Base-by-base conservation (phyloP, 2,113 vertebrate species). In the Sinocyclocheilus maitianheensis region DNA sequence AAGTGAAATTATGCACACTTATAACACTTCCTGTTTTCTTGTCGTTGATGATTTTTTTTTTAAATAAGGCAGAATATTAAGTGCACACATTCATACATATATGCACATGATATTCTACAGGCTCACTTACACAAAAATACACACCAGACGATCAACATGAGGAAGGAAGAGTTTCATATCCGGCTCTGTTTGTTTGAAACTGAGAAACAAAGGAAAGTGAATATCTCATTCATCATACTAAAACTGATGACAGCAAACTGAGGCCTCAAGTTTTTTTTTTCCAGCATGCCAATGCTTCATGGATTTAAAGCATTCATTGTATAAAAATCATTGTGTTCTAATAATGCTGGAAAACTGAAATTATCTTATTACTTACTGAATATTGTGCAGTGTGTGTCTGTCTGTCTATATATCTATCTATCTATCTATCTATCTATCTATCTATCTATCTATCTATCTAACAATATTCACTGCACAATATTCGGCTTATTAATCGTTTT, bases 171-270 rank as follows among this genome's bases (percentile, higher is more conserved):
- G 40, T 65, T 65, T 43, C 71, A 58, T 37, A 12, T 75, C 43
- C 67, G 55, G 78, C 62, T 78, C 74, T 69, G 62, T 87, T 63
- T 87, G 72, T 77, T 84, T 71, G 12, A 82, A 87, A 69, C 22
- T 75, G 46, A 72, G 24, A 85, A 63, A 63, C 58, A 46, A 81
- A 81, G 20, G 62, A 67, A 82, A 48, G 62, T 69, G 80, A 67
- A 34, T 30, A 18, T 82, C 62, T 76, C 74, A 76, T 76, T 76
- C 43, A 76, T 80, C 74, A 76, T 48, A 24, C 74, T 76, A 51
- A 76, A 76, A 16, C 43, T 26, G n/a, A 51, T 76, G 74, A 76
- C 46, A 76, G 46, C 74, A 14, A 76, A 26, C n/a, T 6, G 5
- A 51, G 22, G 74, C 22, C 43, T 75, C 34, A 18, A 71, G 14